Percentiles rank a stretch among this genome's conserved stretches.
Conservation (phyloP, 1,140 invertebrate species). For the Pseudomyrmex concolor region DNA sequence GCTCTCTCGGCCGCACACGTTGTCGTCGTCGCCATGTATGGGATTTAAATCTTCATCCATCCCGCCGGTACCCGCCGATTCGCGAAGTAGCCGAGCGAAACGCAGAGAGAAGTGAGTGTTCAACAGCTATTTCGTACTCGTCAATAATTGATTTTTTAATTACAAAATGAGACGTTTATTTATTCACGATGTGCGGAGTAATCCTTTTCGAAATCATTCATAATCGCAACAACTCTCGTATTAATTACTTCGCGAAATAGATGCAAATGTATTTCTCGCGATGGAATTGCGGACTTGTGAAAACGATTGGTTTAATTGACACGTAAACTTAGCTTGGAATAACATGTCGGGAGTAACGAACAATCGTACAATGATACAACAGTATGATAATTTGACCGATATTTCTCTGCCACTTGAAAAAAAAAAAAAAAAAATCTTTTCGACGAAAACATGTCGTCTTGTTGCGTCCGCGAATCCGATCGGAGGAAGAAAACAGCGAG, state of each 20-base stretch:
- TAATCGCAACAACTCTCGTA: too few relatives aligned
- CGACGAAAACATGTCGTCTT: background rate
- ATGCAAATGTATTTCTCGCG: too few relatives aligned
- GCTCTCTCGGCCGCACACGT: too few relatives aligned
- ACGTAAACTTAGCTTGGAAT: background rate
- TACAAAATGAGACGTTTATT: background rate
- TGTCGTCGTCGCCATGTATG: constrained; percentile 14
- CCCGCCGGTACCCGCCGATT: background rate
- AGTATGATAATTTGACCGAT: too few relatives aligned
- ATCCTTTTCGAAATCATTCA: too few relatives aligned
- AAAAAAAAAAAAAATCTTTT: too few relatives aligned
- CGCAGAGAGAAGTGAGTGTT: constrained; percentile 22
- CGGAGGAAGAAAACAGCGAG: background rate
- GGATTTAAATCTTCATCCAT: constrained; percentile 17
- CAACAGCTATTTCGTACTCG: background rate
- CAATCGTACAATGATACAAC: too few relatives aligned
- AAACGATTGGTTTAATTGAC: background rate
- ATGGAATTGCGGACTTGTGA: background rate
- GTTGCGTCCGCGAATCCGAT: constrained; percentile 23
- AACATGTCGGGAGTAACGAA: too few relatives aligned
- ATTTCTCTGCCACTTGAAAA: too few relatives aligned
- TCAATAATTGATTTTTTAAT: background rate
- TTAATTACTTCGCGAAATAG: too few relatives aligned
- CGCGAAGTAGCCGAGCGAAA: background rate
- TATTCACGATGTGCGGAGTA: too few relatives aligned